Percentiles rank a stretch among this genome's conserved stretches.
Conservation (phyloP, 2,797 vertebrate genomes). For the Sandelia bainsii region DNA sequence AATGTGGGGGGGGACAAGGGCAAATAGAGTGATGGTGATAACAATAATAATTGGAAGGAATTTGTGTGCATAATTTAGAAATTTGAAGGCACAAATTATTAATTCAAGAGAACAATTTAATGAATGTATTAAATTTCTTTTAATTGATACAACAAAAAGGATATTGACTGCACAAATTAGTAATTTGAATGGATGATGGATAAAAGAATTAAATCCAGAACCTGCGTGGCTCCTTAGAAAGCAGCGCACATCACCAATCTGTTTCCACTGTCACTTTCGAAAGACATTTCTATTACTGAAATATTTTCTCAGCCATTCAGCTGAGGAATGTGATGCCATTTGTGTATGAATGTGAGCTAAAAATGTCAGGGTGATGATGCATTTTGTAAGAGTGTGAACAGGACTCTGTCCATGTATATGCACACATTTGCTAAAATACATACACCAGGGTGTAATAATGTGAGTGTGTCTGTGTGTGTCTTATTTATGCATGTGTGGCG, state of each 20-base stretch:
- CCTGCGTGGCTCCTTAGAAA: background rate
- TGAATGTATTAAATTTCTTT: slow-evolving; percentile 19
- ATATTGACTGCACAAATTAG: slow-evolving; percentile 17
- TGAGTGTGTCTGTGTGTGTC: slow-evolving; percentile 4
- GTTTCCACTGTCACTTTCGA: slow-evolving; percentile 21
- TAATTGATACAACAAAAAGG: slow-evolving; percentile 25
- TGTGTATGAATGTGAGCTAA: slow-evolving; percentile 46
- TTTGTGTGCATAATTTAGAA: slow-evolving; percentile 32
- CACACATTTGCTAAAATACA: slow-evolving; percentile 42
- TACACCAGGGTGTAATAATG: slow-evolving; percentile 39
- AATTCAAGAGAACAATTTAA: slow-evolving; percentile 33
- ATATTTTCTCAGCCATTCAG: slow-evolving; percentile 39
- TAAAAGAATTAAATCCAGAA: background rate
- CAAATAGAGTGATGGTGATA: slow-evolving; percentile 26
- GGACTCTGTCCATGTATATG: slow-evolving; percentile 28
- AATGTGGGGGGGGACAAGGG: slow-evolving; percentile 10
- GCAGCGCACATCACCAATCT: slow-evolving; percentile 7
- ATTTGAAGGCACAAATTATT: slow-evolving; percentile 27
- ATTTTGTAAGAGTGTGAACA: slow-evolving; percentile 31
- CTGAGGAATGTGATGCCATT: slow-evolving; percentile 32
- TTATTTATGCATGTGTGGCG: slow-evolving; percentile 25
- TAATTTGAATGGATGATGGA: slow-evolving; percentile 15
- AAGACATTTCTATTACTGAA: slow-evolving; percentile 32
- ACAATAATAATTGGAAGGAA: slow-evolving; percentile 22
- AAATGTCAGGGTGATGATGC: slow-evolving; percentile 46